Base-by-base conservation (phyloP, 2,113 vertebrate genomes). In the Motacilla alba region DNA sequence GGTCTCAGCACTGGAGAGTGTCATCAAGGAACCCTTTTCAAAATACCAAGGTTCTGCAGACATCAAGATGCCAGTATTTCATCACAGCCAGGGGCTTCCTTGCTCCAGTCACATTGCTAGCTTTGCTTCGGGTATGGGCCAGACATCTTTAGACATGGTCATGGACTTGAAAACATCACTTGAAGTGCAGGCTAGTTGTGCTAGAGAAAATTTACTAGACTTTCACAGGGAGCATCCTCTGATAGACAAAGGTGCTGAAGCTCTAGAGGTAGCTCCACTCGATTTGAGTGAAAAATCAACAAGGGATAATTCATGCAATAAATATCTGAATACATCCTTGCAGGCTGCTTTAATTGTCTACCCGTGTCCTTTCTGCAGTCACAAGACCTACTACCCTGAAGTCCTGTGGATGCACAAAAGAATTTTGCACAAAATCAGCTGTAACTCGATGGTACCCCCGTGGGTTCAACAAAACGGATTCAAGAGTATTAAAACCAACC, bases 361-460 rank as follows among this genome's bases (percentile, higher is more conserved):
- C 95, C 98, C 98, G 1, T 99, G 99, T 92, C 99, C 99, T 76
- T 99, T 99, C 97, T 99, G 99, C 95, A 98, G 96, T 89, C 98
- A 99, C 94, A 98, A 98, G 95, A 99, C 99, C 63, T 98, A 98
- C 94, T 99, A 99, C 95, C 99, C 99, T 0, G 99, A 99, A 97
- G 99, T 99, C 62, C 98, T 99, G 62, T 99, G 99, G 99, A 99
- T 99, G 98, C 99, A 99, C 93, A 98, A 99, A 97, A 98, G 98
- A 37, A 97, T 99, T 94, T 98, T 98, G 97, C 99, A 99, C 97
- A 98, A 98, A 91, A 98, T 99, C 96, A 99, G 98, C 95, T 98
- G 98, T 96, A 98, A 96, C 50, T 97, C 97, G 1, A 84, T 98
- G 83, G 98, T 98, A 13, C 99, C 99, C 3, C 98, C 97, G 43